Conservation (phyloP, 2,888 invertebrate genomes). For the Ichneumoninae sp. region DNA sequence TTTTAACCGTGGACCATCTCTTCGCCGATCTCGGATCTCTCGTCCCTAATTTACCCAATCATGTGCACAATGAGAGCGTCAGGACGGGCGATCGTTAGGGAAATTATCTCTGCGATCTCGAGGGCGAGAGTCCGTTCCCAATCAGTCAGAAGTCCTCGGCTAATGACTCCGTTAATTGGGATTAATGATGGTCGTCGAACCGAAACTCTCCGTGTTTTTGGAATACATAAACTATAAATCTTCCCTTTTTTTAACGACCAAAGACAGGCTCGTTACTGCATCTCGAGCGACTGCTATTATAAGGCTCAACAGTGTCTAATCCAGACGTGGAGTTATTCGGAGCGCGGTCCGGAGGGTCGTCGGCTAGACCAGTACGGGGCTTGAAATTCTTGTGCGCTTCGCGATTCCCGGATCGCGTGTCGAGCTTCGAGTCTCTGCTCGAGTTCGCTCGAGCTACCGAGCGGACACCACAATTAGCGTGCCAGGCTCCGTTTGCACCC, state of each 20-base stretch:
- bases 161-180: conserved; percentile 30
- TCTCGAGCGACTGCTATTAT: not conserved
- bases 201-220: not conserved
- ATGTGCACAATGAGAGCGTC: not conserved
- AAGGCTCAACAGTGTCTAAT: not conserved
- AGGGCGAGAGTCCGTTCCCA: not conserved
- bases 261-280: not conserved
- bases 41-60: conserved; percentile 17
- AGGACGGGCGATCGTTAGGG: not conserved
- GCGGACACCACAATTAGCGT: conserved; percentile 60
- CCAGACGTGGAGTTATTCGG: conserved; percentile 44
- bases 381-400: conserved; percentile 45
- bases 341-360: conserved; percentile 24
- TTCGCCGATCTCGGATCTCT: conserved; percentile 7
- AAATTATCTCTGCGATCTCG: conserved; percentile 9
- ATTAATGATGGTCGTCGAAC: conserved; percentile 3
- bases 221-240: not conserved
- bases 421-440: conserved; percentile 31
- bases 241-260: not conserved
- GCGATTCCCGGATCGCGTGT: conserved; percentile 58
- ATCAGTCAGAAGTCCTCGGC: conserved; percentile 23
- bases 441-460: conserved; percentile 49
- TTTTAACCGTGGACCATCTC: conserved; percentile 38
- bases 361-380: conserved; percentile 27
- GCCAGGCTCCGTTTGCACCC: conserved; percentile 46